A percentile compares a stretch with the other conserved stretches of the same genome.
Evolutionary conservation across 2,888 invertebrate species (phyloP).

Genomic region (Stegana nigrithorax): DNA sequence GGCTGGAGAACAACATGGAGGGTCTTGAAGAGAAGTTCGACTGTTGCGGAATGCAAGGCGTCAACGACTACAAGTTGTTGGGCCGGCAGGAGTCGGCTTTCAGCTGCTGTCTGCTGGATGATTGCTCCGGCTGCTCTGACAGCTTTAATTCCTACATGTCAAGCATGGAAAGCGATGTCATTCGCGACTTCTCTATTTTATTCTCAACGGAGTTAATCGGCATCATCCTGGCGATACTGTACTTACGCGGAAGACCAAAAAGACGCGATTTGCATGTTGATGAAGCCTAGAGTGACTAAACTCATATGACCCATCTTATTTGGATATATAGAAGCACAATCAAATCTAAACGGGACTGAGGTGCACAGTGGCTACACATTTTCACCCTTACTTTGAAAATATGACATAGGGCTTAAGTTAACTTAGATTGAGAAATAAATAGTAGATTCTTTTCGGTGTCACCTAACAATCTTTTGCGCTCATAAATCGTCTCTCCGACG

Average conservation of each 20-base stretch:
- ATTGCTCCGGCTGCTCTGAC: constrained; percentile 33
- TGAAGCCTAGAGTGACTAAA: too few species aligned
- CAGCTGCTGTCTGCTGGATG: constrained; percentile 34
- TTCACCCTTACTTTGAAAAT: too few species aligned
- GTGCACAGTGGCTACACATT: too few species aligned
- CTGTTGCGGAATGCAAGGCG: constrained; percentile 39
- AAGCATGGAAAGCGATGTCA: constrained; percentile 35
- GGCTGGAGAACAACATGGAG: constrained; percentile 21
- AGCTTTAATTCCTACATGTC: constrained; percentile 22
- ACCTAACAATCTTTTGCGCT: too few species aligned
- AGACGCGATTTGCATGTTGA: neutral
- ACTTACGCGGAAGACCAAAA: neutral
- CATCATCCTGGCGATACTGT: constrained; percentile 19
- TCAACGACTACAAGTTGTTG: constrained; percentile 30
- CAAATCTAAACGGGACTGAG: too few species aligned
- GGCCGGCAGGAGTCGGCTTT: constrained; percentile 32
- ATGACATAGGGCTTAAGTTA: too few species aligned
- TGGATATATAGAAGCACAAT: too few species aligned
- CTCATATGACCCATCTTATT: too few species aligned
- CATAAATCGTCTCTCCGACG: too few species aligned
- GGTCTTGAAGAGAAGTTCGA: constrained; percentile 32
- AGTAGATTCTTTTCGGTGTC: too few species aligned
- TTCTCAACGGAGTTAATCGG: constrained; percentile 22
- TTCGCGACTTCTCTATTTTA: constrained; percentile 37
- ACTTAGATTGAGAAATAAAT: too few species aligned